Evolutionary conservation across 2,113 vertebrate genomes (phyloP), one percentile per base, ranked within the genome.

Genomic region (Ornithorhynchus anatinus): DNA sequence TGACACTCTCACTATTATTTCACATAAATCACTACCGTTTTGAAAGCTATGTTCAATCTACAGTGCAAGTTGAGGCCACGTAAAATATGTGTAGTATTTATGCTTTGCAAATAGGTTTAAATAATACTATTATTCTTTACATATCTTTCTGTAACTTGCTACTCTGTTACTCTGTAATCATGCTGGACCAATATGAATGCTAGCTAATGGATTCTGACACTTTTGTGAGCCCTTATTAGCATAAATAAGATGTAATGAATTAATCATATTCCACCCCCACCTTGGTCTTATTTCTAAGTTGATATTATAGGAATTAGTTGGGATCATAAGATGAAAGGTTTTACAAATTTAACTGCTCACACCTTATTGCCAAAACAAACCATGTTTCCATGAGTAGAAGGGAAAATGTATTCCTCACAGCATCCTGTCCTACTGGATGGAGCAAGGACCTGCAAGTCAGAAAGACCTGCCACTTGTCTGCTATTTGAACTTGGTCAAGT

Each of bases 11-110:
- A n/a, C n/a, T n/a, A n/a, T n/a, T n/a, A n/a, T n/a, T 79, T 75
- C 59, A 72, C 31, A 69, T 77, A 42, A 74, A 73, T 68, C 22
- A 59, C 63, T 59, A 50, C 75, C 31, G 68, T 83, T 72, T 61
- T 85, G 40, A 61, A 63, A 23, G 66, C 72, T 52, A 36, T 11
- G 63, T 44, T 67, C 33, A 20, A 56, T 53, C 62, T 57, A 33
- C 2, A 62, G 11, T 43, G 29, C 27, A 69, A 44, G 10, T 66
- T 50, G 20, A 74, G 38, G 45, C 45, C 56, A 66, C 27, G 27
- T 43, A 69, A 52, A 74, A 40, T 69, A 60, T 59, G 35, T 58
- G 77, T 47, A 79, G 36, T 52, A 58, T 72, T 83, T 81, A 19
- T 38, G 58, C 50, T 69, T 77, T 83, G 40, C 45, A 77, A 69